phyloP scores from a whole-genome alignment of 2,888 invertebrate species.

The Drosophila nigricruria region DNA sequence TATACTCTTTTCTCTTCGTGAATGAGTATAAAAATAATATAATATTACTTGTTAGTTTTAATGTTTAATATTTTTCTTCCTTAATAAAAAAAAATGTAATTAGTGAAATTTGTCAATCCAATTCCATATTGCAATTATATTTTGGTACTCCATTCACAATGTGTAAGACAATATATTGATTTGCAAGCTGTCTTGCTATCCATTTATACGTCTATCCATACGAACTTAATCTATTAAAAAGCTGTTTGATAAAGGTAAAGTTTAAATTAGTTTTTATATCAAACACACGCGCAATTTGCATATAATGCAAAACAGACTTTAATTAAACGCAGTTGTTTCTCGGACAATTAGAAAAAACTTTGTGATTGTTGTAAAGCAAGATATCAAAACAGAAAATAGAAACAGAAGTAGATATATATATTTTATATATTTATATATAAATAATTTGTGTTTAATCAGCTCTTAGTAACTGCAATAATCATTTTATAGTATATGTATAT shows the following conservation, averaged over 20 bases:
- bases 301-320: slow-evolving; percentile 5
- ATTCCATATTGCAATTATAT: too few relatives aligned
- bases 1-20: too few relatives aligned
- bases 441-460: not conserved
- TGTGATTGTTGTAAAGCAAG: not conserved
- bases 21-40: too few relatives aligned
- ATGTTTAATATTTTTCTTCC: too few relatives aligned
- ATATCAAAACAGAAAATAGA: not conserved
- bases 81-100: too few relatives aligned
- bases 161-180: too few relatives aligned
- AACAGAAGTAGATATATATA: not conserved
- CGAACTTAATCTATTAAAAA: not conserved
- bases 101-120: too few relatives aligned
- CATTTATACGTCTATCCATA: not conserved
- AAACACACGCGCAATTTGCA: not conserved
- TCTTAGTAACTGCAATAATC: not conserved
- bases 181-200: too few relatives aligned
- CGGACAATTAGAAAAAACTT: not conserved
- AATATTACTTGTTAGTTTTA: too few relatives aligned
- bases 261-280: not conserved
- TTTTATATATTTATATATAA: not conserved
- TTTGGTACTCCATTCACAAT: too few relatives aligned
- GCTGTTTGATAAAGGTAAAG: not conserved
- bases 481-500: not conserved
- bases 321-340: slow-evolving; percentile 2